Evolutionary conservation across 2,888 invertebrate genomes (phyloP).

Genomic region (Chelonus formosanus): DNA sequence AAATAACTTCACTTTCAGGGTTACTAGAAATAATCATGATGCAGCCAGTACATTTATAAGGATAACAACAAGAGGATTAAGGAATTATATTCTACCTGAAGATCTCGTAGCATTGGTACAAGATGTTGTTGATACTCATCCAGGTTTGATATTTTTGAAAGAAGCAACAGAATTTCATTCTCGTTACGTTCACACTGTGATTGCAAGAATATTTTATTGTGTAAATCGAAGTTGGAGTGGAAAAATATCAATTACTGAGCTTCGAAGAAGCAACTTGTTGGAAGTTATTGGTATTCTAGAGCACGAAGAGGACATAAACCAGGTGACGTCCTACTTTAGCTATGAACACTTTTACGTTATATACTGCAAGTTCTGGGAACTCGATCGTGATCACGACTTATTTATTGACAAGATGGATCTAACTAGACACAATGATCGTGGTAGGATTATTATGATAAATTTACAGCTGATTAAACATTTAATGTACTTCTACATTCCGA

Average conservation of each 20-base stretch:
- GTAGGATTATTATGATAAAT: conserved; percentile 66
- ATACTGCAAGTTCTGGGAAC: conserved; percentile 99
- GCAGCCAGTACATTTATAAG: conserved; percentile 88
- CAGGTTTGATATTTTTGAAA: conserved; percentile 95
- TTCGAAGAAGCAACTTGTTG: conserved; percentile 90
- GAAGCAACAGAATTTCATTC: conserved; percentile 99
- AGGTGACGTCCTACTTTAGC: conserved; percentile 88
- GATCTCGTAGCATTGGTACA: conserved; percentile 94
- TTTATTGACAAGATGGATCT: conserved; percentile 94
- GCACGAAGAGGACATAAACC: conserved; percentile 97
- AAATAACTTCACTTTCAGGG: conserved; percentile 67
- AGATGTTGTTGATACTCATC: conserved; percentile 98
- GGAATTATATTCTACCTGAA: conserved; percentile 79
- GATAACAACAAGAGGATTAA: conserved; percentile 80
- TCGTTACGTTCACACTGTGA: conserved; percentile 97
- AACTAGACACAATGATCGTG: conserved; percentile 94
- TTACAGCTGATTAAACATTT: background rate
- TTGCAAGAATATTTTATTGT: conserved; percentile 96
- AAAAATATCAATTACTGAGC: conserved; percentile 85
- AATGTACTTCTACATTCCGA: background rate
- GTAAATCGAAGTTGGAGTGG: conserved; percentile 98
- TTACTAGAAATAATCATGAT: conserved; percentile 86
- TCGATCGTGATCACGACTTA: conserved; percentile 97
- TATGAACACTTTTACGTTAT: conserved; percentile 99
- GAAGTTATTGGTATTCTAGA: conserved; percentile 81